Evolutionary conservation across 2,113 vertebrate genomes (phyloP).

Genomic region (Oreochromis niloticus): DNA sequence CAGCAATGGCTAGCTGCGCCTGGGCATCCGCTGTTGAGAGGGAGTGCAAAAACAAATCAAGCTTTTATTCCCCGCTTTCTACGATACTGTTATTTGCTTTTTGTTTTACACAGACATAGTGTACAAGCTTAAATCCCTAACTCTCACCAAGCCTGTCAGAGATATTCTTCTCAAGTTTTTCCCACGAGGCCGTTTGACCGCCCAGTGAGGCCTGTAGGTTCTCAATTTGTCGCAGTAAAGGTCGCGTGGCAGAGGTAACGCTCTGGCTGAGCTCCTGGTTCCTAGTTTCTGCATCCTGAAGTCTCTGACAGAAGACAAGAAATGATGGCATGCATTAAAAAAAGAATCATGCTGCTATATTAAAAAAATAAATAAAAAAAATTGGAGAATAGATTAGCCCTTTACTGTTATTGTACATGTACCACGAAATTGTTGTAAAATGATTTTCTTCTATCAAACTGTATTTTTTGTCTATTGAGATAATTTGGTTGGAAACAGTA

Average conservation of each 20-base stretch:
- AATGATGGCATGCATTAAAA: background rate
- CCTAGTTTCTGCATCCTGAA: conserved; percentile 89
- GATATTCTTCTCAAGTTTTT: conserved; percentile 92
- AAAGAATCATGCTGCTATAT: background rate
- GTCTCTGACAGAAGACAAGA: conserved; percentile 71
- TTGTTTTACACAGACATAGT: background rate
- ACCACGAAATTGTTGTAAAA: background rate
- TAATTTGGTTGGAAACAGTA: background rate
- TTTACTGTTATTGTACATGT: background rate
- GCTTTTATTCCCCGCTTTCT: background rate
- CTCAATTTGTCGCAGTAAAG: conserved; percentile 93
- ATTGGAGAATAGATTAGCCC: background rate
- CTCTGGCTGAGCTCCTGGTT: conserved; percentile 96
- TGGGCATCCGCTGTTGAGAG: conserved; percentile 81
- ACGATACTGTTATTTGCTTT: background rate
- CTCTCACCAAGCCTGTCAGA: conserved; percentile 89
- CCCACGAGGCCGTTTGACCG: conserved; percentile 90
- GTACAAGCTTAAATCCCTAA: background rate
- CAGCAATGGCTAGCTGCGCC: conserved; percentile 84
- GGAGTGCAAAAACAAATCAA: background rate
- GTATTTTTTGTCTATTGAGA: background rate
- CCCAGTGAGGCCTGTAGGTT: conserved; percentile 90
- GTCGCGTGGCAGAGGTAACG: conserved; percentile 89
- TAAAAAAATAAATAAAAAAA: background rate
- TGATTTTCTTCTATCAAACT: background rate